Evolutionary conservation across 1,140 invertebrate species (phyloP), one percentile per base, ranked within the genome.

Genomic region (Diorhabda carinulata): DNA sequence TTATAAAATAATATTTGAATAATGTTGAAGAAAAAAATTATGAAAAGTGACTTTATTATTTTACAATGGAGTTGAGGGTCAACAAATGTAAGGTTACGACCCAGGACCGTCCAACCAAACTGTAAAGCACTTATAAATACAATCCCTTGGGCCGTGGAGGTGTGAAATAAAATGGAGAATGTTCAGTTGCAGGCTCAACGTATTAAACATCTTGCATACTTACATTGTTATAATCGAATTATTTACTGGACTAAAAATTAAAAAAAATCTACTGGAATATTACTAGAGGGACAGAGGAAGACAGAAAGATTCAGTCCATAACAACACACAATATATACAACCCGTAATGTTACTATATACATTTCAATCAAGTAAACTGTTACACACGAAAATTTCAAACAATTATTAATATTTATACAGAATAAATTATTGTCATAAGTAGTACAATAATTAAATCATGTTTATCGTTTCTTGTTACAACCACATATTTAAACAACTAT

Each of bases 281-380:
- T 67, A 43, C 65, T 67, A 67, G 52, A 44, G 43, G 58, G 58
- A 59, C 5, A 60, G 44, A 80, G 79, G 79, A 81, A 81, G 79
- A 81, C 79, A 77, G 77, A 78, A 77, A 73, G 66, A 73, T 73
- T 77, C 77, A 78, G 75, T 79, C 73, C 77, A 70, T 76, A 77
- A 76, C 70, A 76, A 76, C 78, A 78, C 78, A 75, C 77, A 75
- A 73, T 77, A 79, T 79, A 64, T 76, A 79, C 79, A 80, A 80
- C 78, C 78, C 78, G 78, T 79, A 78, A 75, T 78, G 62, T 76
- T 78, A 74, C 70, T 80, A 77, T 78, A 69, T 77, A 79, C 59
- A 67, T 45, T 61, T 52, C 57, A 64, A 66, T 45, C 65, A 70
- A 66, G 64, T 60, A 67, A 43, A 66, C 44, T 52, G 66, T 10